Evolutionary conservation across 2,113 vertebrate genomes (phyloP), one percentile per base, ranked within the genome.

Genomic region (Colinus virginianus): DNA sequence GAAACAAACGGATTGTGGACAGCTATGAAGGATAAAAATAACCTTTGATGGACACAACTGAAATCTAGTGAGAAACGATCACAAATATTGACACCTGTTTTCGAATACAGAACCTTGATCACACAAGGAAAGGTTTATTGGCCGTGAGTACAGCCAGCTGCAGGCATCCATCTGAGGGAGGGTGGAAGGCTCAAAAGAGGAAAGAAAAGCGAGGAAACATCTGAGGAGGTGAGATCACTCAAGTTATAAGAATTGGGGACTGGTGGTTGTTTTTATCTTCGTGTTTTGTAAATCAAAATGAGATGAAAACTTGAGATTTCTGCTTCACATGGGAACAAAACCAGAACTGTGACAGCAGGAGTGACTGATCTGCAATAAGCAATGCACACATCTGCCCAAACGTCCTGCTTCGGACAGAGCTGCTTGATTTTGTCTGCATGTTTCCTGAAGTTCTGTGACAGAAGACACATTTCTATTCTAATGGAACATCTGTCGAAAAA

Each of bases 91-190:
- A 32, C 32, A 25, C 3, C 23, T 23, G 1, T 10, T 85, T 89
- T 62, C 28, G 62, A 72, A n/a, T 12, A 23, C 13, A 59, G 42
- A 18, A 2, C 4, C 22, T 23, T 51, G 32, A 30, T 21, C 34
- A 11, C 22, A 46, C 34, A 1, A 67, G 12, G 5, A 53, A 12
- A 5, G 8, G 43, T 6, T 4, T 13, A 55, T 56, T 49, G 66
- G 10, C 38, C 7, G 0, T 3, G 5, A 28, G 18, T 48, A 4
- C 30, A 82, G 59, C 68, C 5, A 75, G 2, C 12, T 5, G 22
- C 26, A 64, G 66, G 70, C 82, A 49, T 42, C 20, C 11, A 2
- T 21, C 36, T 42, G 45, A 79, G 62, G 49, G 61, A 82, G 38
- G 59, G 59, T 46, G 69, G 30, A 40, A 62, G n/a, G n/a, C 10